These are phyloP conservation scores for Coccyzus lansbergi DNA, from an alignment of 2,797 vertebrate genomes.

Conservation along the genomic window DNA sequence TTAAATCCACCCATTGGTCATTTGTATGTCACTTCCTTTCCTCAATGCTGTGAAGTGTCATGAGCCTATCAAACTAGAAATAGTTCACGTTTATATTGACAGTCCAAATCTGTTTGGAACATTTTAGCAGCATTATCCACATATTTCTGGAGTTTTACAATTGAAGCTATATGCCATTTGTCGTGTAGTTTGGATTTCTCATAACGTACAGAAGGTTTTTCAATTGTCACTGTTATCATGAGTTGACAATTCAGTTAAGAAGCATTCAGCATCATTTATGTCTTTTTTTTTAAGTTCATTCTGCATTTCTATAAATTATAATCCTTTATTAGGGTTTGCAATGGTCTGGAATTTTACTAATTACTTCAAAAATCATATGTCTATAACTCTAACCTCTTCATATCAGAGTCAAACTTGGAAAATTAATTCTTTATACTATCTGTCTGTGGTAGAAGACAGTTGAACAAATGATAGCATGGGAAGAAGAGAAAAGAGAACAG, in stretches of 20 bases:
- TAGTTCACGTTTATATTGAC: too few species aligned
- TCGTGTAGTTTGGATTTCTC: not conserved
- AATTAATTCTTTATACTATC: slow-evolving; percentile 13
- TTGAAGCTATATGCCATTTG: not conserved
- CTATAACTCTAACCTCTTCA: not conserved
- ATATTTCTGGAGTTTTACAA: not conserved
- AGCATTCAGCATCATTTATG: not conserved
- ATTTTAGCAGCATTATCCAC: too few species aligned
- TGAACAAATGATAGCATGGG: not conserved
- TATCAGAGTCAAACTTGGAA: not conserved
- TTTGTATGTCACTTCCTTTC: too few species aligned
- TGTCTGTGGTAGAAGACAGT: not conserved
- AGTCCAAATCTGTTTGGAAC: too few species aligned
- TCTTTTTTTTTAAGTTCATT: slow-evolving; percentile 44
- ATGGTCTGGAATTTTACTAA: slow-evolving; percentile 9
- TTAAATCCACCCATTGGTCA: too few species aligned
- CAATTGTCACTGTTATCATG: not conserved
- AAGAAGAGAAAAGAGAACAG: not conserved
- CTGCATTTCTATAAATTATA: slow-evolving; percentile 14
- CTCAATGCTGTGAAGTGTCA: too few species aligned
- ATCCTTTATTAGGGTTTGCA: slow-evolving; percentile 15
- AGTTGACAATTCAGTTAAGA: not conserved
- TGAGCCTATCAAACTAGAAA: too few species aligned
- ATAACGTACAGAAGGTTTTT: not conserved
- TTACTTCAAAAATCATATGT: not conserved